Evolutionary conservation across 53 echinoderm and acorn worm species (phyloP), one percentile per base, ranked within the genome.

Genomic region (Stichopus horrens): DNA sequence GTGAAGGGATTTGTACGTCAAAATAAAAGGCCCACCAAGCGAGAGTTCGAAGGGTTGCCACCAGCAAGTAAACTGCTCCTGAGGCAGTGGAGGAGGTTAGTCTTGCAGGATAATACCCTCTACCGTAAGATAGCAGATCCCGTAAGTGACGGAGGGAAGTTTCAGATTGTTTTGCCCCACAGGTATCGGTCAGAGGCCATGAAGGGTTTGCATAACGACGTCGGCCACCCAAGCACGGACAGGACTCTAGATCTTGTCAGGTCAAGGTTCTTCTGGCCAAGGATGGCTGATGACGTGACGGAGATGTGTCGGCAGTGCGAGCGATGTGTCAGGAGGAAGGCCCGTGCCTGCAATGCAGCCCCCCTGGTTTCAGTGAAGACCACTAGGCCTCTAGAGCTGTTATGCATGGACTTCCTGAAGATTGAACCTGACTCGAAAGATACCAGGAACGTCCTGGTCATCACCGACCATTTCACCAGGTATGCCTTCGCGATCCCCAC

Each of bases 41-140:
- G 13, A 58, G 78, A 78, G 11, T 11, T 63, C 5, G 81, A 80
- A 57, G 14, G 52, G 11, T 14, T 58, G 65, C 78, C 51, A 14
- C 79, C 19, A 19, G 89, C 58, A 81, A n/a, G 67, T 11, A 73
- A 55, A 74, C 74, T 73, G 53, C 54, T 86, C 7, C 21, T 86
- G 10, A 53, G 74, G 16, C 73, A 86, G 54, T 86, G 74, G 73
- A 68, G 52, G 11, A 73, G 52, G 73, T 21, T 86, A 92, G 74
- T 93, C 92, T 21, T 88, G 53, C 53, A 91, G 93, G 55, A 94
- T 91, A 83, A 91, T 88, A 73, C 92, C 91, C 67, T 95, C 76
- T 54, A 95, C 80, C 79, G 91, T 88, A 16, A 92, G 94, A 75
- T 95, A 93, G 65, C 91, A 75, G 20, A 91, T 87, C 97, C 97